Conservation (phyloP, 1,140 invertebrate species). For the Nephotettix cincticeps region DNA sequence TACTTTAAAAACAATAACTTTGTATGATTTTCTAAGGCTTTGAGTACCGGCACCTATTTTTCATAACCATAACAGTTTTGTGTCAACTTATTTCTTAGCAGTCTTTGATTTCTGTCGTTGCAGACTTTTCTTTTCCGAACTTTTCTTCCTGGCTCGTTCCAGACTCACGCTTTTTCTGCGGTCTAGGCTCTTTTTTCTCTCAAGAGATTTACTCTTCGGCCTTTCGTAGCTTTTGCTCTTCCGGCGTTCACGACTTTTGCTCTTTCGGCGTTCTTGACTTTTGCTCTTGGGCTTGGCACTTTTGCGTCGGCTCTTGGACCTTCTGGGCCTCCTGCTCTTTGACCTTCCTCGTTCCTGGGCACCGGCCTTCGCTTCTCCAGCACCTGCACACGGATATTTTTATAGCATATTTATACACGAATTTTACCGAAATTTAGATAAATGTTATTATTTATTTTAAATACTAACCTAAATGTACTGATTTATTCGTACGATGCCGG, state of each 20-base stretch:
- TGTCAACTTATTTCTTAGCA: conserved; percentile 27
- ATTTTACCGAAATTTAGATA: no score
- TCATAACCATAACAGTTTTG: not conserved
- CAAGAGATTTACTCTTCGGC: conserved; percentile 21
- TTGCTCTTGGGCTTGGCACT: not conserved
- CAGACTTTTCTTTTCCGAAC: conserved; percentile 22
- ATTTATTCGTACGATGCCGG: no score
- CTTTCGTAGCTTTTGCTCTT: conserved; percentile 29
- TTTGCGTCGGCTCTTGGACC: conserved; percentile 21
- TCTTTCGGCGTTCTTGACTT: not conserved
- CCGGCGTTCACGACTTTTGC: conserved; percentile 25
- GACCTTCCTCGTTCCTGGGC: conserved; percentile 11
- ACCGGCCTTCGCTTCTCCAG: not conserved
- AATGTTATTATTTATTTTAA: no score
- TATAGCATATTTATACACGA: no score
- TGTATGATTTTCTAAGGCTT: no score
- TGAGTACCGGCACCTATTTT: no score
- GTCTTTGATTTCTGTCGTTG: conserved; percentile 20
- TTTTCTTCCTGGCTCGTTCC: not conserved
- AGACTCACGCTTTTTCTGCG: conserved; percentile 1
- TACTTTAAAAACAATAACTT: no score
- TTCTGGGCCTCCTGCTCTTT: conserved; percentile 1
- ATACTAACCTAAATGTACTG: no score
- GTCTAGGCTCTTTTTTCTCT: conserved; percentile 23
- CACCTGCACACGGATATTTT: no score